phyloP scores from a whole-genome alignment of 2,113 vertebrate species.

The Rhinoderma darwinii region DNA sequence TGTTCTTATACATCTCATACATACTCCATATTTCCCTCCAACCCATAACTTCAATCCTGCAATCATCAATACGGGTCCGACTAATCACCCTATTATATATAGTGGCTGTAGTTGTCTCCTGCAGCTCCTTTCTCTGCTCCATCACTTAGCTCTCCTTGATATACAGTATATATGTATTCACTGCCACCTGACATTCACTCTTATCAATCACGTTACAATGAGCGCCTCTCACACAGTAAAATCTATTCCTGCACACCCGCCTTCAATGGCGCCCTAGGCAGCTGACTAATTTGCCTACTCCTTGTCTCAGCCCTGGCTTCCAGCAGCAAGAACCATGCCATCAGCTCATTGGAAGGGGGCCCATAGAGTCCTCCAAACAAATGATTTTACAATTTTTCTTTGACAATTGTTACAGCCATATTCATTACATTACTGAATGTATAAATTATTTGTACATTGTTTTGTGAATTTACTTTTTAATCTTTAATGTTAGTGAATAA shows the following conservation, averaged over 20 bases:
- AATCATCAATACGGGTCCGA: not conserved
- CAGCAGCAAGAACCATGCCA: not conserved
- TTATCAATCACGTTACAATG: no score
- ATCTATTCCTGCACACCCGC: not conserved
- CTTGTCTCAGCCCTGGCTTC: not conserved
- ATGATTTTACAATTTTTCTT: not conserved
- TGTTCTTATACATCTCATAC: not conserved
- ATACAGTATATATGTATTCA: no score
- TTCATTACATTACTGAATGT: not conserved
- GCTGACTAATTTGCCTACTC: no score
- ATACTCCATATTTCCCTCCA: no score
- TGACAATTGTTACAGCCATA: not conserved
- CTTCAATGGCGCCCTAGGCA: not conserved
- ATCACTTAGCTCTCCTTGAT: no score
- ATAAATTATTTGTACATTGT: not conserved
- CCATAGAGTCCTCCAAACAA: not conserved
- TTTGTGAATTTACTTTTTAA: not conserved
- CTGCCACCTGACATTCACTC: no score
- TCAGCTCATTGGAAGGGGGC: not conserved
- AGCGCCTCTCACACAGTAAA: no score
- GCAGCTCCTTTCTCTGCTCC: no score
- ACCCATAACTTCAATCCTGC: not conserved
- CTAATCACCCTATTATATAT: no score
- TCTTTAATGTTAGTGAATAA: not conserved
- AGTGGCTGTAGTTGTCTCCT: no score